Evolutionary conservation across 2,888 invertebrate species (phyloP), one percentile per base, ranked within the genome.

Genomic region (Matsumyia berberina): DNA sequence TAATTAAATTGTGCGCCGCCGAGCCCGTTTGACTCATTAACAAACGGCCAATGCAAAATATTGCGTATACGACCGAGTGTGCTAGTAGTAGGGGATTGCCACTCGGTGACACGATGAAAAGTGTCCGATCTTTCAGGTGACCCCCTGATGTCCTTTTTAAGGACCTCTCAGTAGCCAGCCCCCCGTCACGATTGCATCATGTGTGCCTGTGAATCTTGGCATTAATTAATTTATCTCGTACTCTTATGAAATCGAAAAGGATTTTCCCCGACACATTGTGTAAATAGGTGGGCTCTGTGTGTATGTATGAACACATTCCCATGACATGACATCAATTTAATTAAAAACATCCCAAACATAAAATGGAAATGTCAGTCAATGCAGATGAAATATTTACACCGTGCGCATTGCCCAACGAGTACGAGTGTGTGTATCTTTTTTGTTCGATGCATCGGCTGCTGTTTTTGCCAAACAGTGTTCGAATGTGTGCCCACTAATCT

Each of bases 1-100:
- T 80, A 80, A 85, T 85, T 85, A 80, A 85, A 80, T 70, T 70
- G 74, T 76, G 80, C 70, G 80, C 74, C n/a, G 80, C 70, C 85
- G 76, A 80, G 46, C 70, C 60, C 44, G 64, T 53, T 82, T 82
- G 24, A 24, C 39, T 70, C 80, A 70, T 80, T 80, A 76, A 76
- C 80, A 80, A 76, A 66, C 46, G 70, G 64, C 80, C 55, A 60
- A 72, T 66, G 55, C 62, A 81, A 67, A 76, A 62, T 11, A 67
- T 86, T 77, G 72, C 81, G 86, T 73, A 86, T 76, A 81, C 85
- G 85, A 57, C 76, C 66, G 81, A 81, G 76, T 86, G 51, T 60
- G 58, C 49, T 58, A 46, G n/a, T n/a, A 24, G 4, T 1, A 24
- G 24, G 35, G 17, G 31, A 15, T 37, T 66, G 57, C 58, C 76